A percentile compares a stretch with the other conserved stretches of the same genome.
phyloP scores from a whole-genome alignment of 2,797 vertebrate genomes.

The Menidia menidia region DNA sequence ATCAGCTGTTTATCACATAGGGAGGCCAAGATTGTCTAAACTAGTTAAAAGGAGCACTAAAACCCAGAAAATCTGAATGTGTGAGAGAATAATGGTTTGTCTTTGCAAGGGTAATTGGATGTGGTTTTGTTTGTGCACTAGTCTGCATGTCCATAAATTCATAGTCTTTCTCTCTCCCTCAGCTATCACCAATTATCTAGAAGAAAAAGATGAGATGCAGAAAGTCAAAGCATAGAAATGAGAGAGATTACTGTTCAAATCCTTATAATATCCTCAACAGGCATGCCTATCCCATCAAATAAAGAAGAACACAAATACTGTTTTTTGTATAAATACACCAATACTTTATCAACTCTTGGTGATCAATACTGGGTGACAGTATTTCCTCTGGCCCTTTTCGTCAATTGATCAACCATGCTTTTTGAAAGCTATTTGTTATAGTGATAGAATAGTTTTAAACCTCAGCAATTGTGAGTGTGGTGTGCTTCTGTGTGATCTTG shows the following conservation, averaged over 20 bases:
- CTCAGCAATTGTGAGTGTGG: slow-evolving; percentile 18
- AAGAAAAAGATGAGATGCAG: slow-evolving; percentile 58
- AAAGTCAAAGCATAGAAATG: slow-evolving; percentile 43
- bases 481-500: slow-evolving; percentile 39
- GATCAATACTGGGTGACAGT: slow-evolving; percentile 16
- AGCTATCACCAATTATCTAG: slow-evolving; percentile 51
- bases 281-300: slow-evolving; percentile 34
- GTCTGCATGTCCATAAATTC: slow-evolving; percentile 34
- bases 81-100: slow-evolving; percentile 23
- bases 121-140: slow-evolving; percentile 50
- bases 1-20: slow-evolving; percentile 53
- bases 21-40: slow-evolving; percentile 25
- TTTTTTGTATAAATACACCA: slow-evolving; percentile 37
- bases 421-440: slow-evolving; percentile 36
- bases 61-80: slow-evolving; percentile 37
- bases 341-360: slow-evolving; percentile 24
- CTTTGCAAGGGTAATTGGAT: slow-evolving; percentile 54
- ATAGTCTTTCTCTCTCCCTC: slow-evolving; percentile 21
- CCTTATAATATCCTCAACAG: slow-evolving; percentile 60
- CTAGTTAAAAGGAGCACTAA: slow-evolving; percentile 22
- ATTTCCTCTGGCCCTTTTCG: slow-evolving; percentile 32
- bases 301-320: slow-evolving; percentile 34
- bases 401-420: slow-evolving; percentile 15
- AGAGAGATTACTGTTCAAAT: slow-evolving; percentile 56
- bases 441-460: slow-evolving; percentile 36